Percentiles rank a stretch among this genome's conserved stretches.
Conservation (phyloP, 2,888 invertebrate genomes). For the Hylaea fasciaria region DNA sequence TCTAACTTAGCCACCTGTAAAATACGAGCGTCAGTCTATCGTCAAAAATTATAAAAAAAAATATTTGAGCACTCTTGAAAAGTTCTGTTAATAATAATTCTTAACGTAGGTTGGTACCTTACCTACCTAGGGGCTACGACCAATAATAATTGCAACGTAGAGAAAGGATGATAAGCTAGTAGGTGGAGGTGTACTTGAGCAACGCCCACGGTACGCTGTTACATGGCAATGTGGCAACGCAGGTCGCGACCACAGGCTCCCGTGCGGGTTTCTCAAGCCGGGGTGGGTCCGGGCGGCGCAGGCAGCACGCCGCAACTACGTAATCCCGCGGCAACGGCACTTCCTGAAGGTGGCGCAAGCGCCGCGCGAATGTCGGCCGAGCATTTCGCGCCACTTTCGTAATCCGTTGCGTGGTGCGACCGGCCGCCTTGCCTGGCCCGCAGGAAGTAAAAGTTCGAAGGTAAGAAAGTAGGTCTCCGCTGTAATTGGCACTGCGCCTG, state of each 20-base stretch:
- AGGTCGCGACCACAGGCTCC: conserved; percentile 61
- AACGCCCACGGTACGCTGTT: conserved; percentile 29
- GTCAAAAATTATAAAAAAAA: no score
- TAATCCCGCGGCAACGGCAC: conserved; percentile 81
- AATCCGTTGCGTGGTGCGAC: conserved; percentile 83
- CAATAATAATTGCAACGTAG: conserved; percentile 13
- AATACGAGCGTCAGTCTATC: no score
- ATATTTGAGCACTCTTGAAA: no score
- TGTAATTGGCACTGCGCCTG: conserved; percentile 83
- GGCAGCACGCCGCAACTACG: conserved; percentile 63
- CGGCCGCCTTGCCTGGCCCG: conserved; percentile 79
- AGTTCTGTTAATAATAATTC: no score
- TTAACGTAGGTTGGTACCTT: no score
- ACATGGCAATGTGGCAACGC: conserved; percentile 42
- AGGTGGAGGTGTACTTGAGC: no score
- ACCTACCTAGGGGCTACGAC: no score
- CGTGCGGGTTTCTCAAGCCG: conserved; percentile 61
- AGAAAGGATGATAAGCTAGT: conserved; percentile 49
- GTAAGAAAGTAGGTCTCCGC: conserved; percentile 84
- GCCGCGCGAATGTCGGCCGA: conserved; percentile 82
- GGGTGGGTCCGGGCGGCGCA: conserved; percentile 58
- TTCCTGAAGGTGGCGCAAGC: conserved; percentile 85
- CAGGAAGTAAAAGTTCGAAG: conserved; percentile 86
- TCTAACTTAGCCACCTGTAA: no score
- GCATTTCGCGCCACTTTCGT: conserved; percentile 85